These are phyloP conservation scores for Ammodytes dubius DNA, from an alignment of 2,113 vertebrate genomes.

Conservation along the genomic window DNA sequence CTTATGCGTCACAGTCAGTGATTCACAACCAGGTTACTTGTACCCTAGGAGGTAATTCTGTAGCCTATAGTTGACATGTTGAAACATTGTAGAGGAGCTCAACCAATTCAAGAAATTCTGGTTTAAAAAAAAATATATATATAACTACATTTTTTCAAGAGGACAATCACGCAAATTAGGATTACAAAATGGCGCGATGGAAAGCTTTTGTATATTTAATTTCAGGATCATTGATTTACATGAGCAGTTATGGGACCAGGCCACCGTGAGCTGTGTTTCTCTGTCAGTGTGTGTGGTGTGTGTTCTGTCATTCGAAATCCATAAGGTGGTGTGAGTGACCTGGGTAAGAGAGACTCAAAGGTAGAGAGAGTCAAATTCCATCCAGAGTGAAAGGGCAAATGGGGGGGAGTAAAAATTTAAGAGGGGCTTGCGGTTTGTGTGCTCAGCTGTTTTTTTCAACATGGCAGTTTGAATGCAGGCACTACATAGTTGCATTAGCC, in stretches of 20 bases:
- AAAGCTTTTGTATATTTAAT: background rate
- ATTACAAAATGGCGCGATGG: background rate
- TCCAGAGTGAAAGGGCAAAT: slow-evolving; percentile 33
- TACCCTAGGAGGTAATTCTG: background rate
- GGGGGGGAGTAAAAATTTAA: slow-evolving; percentile 17
- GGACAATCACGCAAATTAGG: background rate
- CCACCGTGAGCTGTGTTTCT: background rate
- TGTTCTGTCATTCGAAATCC: slow-evolving; percentile 21
- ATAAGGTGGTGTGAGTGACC: slow-evolving; percentile 38
- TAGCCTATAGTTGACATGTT: background rate
- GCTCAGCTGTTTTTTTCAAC: slow-evolving; percentile 51
- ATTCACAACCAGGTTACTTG: background rate
- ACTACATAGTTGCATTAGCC: background rate
- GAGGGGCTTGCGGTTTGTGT: slow-evolving; percentile 9
- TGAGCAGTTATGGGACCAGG: background rate
- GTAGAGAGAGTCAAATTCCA: slow-evolving; percentile 53
- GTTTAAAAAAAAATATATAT: background rate
- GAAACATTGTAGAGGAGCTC: background rate
- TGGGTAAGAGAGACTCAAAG: background rate
- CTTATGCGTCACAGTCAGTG: no score
- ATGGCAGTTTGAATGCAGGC: slow-evolving; percentile 32
- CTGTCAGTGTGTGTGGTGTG: background rate
- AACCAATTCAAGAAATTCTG: background rate
- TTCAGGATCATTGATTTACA: background rate
- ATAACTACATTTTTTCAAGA: background rate